phyloP scores from a whole-genome alignment of 1,140 invertebrate genomes.

The Saccostrea glomerata region DNA sequence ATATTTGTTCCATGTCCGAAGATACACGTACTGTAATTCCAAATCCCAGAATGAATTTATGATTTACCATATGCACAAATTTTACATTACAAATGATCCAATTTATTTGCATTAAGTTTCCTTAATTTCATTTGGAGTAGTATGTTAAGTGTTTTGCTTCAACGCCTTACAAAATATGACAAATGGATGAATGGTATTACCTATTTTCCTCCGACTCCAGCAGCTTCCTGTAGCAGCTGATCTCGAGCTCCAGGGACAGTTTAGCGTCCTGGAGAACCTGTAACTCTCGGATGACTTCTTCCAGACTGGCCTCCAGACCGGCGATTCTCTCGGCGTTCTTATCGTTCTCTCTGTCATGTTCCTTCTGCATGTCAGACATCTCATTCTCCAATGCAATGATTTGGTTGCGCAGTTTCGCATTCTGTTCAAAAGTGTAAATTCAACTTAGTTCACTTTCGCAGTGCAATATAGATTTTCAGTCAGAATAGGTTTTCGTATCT shows the following conservation, averaged over 20 bases:
- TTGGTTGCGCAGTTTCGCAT: constrained; percentile 42
- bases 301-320: constrained; percentile 76
- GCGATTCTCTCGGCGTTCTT: constrained; percentile 58
- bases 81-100: too few relatives aligned
- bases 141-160: too few relatives aligned
- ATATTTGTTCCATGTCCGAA: too few relatives aligned
- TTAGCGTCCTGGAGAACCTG: constrained; percentile 80
- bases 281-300: constrained; percentile 78
- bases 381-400: constrained; percentile 56
- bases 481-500: too few relatives aligned
- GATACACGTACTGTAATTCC: too few relatives aligned
- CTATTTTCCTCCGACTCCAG: constrained; percentile 76
- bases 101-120: too few relatives aligned
- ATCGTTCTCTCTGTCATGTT: constrained; percentile 64
- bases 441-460: neutral
- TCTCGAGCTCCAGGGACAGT: constrained; percentile 77
- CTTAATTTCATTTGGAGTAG: too few relatives aligned
- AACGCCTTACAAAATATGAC: too few relatives aligned
- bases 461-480: constrained; percentile 54
- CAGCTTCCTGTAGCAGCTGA: constrained; percentile 77
- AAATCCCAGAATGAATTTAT: too few relatives aligned
- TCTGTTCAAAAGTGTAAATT: constrained; percentile 40
- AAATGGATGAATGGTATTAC: constrained; percentile 48
- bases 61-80: too few relatives aligned
- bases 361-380: constrained; percentile 72